A percentile compares a stretch with the other conserved stretches of the same genome.
Evolutionary conservation across 2,888 invertebrate species (phyloP).

Genomic region (Aphrophora alni): DNA sequence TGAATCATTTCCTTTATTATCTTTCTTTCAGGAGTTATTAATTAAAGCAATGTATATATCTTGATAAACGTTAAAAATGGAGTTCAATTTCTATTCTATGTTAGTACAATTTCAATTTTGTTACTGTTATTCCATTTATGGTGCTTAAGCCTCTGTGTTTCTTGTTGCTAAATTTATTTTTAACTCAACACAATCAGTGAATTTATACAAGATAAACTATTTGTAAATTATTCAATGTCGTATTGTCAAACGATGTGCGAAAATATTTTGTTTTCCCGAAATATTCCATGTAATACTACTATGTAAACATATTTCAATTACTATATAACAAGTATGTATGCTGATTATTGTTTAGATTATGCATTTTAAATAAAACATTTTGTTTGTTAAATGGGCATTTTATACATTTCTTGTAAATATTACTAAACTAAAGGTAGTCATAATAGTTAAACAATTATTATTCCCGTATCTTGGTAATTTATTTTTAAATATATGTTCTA

Average conservation of each 20-base stretch:
- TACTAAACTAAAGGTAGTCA: background rate
- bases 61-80: no score
- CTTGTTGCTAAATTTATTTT: background rate
- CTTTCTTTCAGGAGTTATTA: no score
- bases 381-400: background rate
- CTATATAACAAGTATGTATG: background rate
- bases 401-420: background rate
- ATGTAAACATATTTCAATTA: background rate
- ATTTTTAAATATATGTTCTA: background rate
- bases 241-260: no score
- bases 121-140: no score
- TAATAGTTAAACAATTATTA: background rate
- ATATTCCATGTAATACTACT: background rate
- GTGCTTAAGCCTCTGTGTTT: background rate
- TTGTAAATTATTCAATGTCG: background rate
- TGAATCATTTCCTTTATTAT: no score
- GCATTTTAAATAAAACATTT: background rate
- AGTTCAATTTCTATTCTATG: background rate
- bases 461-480: background rate
- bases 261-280: no score
- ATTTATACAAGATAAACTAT: background rate
- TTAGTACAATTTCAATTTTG: background rate
- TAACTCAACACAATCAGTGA: background rate
- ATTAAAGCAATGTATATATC: no score
- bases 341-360: background rate